Evolutionary conservation across 2,797 vertebrate genomes (phyloP).

Genomic region (Nasua narica): DNA sequence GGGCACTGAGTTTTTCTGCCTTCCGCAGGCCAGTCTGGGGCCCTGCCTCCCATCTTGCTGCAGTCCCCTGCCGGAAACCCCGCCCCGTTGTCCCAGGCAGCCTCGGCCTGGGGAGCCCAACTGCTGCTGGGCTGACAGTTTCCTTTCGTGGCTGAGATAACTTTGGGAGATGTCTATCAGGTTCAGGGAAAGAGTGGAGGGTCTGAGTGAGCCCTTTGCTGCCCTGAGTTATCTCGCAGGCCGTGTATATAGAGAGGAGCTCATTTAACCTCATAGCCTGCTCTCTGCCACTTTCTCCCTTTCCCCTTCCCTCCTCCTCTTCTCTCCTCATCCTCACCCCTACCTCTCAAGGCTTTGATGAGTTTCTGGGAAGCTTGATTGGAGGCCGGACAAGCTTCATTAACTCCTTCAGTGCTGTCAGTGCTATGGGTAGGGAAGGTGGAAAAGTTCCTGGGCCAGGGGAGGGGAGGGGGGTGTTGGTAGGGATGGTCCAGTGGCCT

Average conservation of each 20-base stretch:
- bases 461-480: neutral
- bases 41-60: neutral
- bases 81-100: slow-evolving; percentile 29
- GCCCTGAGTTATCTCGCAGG: neutral
- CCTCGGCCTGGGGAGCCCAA: slow-evolving; percentile 8
- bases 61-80: slow-evolving; percentile 38
- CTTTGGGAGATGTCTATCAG: slow-evolving; percentile 16
- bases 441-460: too few species aligned
- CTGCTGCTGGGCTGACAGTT: neutral
- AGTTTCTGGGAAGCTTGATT: neutral
- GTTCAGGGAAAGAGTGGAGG: slow-evolving; percentile 27
- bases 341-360: neutral
- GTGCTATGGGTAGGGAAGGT: neutral
- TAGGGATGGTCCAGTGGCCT: neutral
- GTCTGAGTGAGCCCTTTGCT: neutral
- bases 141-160: slow-evolving; percentile 51
- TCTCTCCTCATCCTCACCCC: accelerated
- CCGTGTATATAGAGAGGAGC: neutral
- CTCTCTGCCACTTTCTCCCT: neutral
- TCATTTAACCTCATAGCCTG: neutral
- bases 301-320: too few species aligned
- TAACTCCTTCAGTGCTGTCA: neutral
- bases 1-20: neutral
- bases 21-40: neutral
- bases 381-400: neutral